Percentiles rank a stretch among this genome's conserved stretches.
Evolutionary conservation across 37 sponge, comb jelly and placozoan species (phyloP).

Genomic region (Amphimedon queenslandica): DNA sequence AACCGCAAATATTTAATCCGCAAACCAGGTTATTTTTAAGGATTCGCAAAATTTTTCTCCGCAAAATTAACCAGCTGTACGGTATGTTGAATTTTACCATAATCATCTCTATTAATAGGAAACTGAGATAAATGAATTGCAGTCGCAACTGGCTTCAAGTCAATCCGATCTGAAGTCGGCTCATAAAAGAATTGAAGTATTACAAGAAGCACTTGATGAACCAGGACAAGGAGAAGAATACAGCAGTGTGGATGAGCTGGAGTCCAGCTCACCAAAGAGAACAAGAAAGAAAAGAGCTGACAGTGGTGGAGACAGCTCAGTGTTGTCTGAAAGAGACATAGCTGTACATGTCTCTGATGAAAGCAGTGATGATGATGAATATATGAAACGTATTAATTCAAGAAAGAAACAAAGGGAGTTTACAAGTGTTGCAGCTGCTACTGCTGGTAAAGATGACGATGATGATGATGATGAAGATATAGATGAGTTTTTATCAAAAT

Average conservation of each 20-base stretch:
- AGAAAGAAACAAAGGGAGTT: background rate
- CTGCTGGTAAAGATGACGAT: constrained; percentile 11
- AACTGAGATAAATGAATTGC: constrained; percentile 46
- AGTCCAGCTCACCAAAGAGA: background rate
- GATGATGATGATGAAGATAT: constrained; percentile 3
- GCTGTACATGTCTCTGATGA: background rate
- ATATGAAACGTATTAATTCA: background rate
- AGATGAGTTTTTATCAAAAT: constrained; percentile 5
- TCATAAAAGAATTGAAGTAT: constrained; percentile 63
- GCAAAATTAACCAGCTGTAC: too few relatives aligned
- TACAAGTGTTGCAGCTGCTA: background rate
- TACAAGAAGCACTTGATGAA: constrained; percentile 65
- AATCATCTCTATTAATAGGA: too few relatives aligned
- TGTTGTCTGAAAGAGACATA: too few relatives aligned
- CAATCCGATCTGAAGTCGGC: constrained; percentile 66
- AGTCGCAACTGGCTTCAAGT: constrained; percentile 35
- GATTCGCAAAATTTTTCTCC: too few relatives aligned
- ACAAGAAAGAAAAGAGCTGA: constrained; percentile 10
- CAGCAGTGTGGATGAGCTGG: constrained; percentile 22
- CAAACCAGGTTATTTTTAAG: too few relatives aligned
- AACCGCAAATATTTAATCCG: too few relatives aligned
- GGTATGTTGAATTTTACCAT: too few relatives aligned
- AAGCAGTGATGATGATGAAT: constrained; percentile 3
- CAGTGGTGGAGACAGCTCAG: background rate
- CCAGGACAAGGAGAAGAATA: constrained; percentile 28